These are phyloP conservation scores for Cantharis nigra DNA, from an alignment of 2,888 invertebrate species.

Conservation along the genomic window DNA sequence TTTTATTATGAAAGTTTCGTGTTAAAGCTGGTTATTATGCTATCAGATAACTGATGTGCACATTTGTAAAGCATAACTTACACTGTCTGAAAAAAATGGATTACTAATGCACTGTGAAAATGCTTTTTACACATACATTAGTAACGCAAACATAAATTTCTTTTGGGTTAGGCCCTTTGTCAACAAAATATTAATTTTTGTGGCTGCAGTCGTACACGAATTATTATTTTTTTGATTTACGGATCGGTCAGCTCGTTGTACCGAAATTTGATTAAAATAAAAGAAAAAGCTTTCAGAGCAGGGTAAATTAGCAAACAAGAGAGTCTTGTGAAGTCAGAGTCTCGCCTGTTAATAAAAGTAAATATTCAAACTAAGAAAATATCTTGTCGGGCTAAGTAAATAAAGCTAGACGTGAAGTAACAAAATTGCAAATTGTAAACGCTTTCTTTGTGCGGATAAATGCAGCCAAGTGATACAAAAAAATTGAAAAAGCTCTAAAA, in stretches of 20 bases:
- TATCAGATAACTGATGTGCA: background rate
- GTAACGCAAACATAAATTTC: background rate
- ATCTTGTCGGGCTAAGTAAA: background rate
- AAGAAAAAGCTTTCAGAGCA: background rate
- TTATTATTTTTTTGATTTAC: background rate
- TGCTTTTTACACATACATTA: background rate
- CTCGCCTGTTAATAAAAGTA: background rate
- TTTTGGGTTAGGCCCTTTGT: background rate
- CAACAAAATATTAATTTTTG: background rate
- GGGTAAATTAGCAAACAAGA: slow-evolving; percentile 5
- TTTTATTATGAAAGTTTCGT: background rate
- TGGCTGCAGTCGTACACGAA: background rate
- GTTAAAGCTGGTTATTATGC: background rate
- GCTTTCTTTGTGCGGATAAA: slow-evolving; percentile 4
- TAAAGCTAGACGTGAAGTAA: background rate
- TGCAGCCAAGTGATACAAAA: background rate
- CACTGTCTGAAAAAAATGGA: background rate
- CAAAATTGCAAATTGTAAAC: slow-evolving; percentile 1
- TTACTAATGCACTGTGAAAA: background rate
- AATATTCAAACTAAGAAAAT: background rate
- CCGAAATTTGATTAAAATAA: background rate
- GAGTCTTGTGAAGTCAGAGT: background rate
- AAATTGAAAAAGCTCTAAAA: background rate
- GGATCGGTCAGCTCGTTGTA: no score
- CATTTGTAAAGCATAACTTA: background rate